Base-by-base conservation (phyloP, 2,888 invertebrate species). In the Empis stercorea region DNA sequence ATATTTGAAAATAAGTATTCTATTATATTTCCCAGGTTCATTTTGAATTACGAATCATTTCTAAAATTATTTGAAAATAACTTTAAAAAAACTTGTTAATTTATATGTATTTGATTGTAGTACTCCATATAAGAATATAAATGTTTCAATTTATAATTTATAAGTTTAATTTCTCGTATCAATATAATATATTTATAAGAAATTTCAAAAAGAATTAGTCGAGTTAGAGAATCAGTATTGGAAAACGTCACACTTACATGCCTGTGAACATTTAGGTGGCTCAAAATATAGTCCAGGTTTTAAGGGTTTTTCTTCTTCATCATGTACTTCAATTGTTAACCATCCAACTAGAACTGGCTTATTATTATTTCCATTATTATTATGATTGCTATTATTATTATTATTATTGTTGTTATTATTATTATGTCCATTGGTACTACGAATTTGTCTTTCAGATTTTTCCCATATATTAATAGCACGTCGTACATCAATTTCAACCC, bases 221-320 rank as follows among this genome's bases (percentile, higher is more conserved):
- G 23, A 27, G 23, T 27, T 27, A 27, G 23, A 27, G 23, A 4
- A 27, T 27, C 7, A 27, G 55, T 56, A 53, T 38, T 61, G 64
- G 65, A 61, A 60, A 62, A 68, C 68, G 60, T 63, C 64, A 66
- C 67, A 65, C 66, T 60, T 65, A 67, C 68, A 64, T 66, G 66
- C 67, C 67, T 67, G 64, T 52, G 65, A 65, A 52, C 67, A 67
- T 56, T 63, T 64, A 50, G 67, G 67, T 51, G 68, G 66, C 51
- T 60, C 61, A 47, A 67, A 67, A 56, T 59, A 66, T 14, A 59
- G 57, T 14, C 67, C 67, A 32, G 67, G 64, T 53, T 63, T 59
- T 36, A 66, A 49, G 16, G 62, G 68, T 46, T 61, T 62, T 49
- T 66, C 67, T 51, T 67, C 67, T 45, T 67, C 67, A 36, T 67